Percentiles rank a stretch among this genome's conserved stretches.
Evolutionary conservation across 2,797 vertebrate species (phyloP).

Genomic region (Muscicapa comitata): DNA sequence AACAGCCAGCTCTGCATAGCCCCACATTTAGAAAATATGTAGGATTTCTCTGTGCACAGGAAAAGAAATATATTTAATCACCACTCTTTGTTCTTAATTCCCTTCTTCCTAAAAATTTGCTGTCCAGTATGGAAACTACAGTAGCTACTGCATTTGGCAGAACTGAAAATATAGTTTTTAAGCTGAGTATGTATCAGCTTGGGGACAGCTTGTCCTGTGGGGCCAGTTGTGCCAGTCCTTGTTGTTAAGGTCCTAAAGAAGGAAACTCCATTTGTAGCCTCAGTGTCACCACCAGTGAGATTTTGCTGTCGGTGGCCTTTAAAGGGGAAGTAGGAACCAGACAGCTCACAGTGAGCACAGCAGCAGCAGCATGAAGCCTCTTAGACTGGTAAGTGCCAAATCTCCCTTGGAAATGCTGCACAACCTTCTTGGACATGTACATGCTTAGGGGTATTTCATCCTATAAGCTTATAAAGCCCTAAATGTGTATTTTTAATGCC

Average conservation of each 20-base stretch:
- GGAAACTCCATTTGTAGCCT: background rate
- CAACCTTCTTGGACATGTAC: background rate
- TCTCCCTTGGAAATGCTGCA: background rate
- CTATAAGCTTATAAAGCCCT: background rate
- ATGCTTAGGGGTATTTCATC: background rate
- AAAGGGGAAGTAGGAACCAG: conserved; percentile 2
- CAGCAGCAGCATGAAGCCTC: background rate
- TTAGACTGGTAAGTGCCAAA: background rate
- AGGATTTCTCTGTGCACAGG: background rate
- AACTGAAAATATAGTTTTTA: background rate
- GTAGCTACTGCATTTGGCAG: background rate
- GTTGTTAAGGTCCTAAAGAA: background rate
- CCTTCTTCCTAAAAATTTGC: background rate
- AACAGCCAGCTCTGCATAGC: background rate
- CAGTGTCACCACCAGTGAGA: background rate
- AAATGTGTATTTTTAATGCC: background rate
- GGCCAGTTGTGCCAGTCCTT: background rate
- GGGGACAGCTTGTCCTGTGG: background rate
- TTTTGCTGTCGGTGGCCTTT: background rate
- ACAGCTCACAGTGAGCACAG: background rate
- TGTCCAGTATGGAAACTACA: background rate
- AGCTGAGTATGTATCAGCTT: background rate
- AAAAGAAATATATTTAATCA: background rate
- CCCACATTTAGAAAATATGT: background rate
- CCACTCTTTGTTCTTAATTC: background rate